A percentile compares a stretch with the other conserved stretches of the same genome.
Conservation (phyloP, 2,797 vertebrate species). For the Rhinogobio ventralis region DNA sequence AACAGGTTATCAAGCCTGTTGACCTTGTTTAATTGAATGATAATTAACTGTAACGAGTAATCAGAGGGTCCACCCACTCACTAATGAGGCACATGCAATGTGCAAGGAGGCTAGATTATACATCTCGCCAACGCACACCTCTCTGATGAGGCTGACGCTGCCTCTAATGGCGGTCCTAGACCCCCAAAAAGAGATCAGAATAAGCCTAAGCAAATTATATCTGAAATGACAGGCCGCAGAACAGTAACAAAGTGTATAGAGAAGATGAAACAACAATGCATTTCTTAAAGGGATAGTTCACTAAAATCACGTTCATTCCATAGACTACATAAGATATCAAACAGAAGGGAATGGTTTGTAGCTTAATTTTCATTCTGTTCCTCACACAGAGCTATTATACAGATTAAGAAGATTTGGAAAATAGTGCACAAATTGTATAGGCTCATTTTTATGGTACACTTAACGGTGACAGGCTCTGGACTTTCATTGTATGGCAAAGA, state of each 20-base stretch:
- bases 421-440: background rate
- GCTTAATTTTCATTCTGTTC: background rate
- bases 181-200: slow-evolving; percentile 23
- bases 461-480: background rate
- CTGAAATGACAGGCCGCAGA: background rate
- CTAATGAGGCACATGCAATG: slow-evolving; percentile 64
- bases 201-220: background rate
- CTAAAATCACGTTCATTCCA: background rate
- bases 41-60: slow-evolving; percentile 77
- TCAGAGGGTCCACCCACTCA: slow-evolving; percentile 69
- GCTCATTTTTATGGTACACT: background rate
- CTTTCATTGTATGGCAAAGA: background rate
- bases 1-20: slow-evolving; percentile 72
- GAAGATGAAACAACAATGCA: slow-evolving; percentile 2
- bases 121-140: slow-evolving; percentile 46
- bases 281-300: background rate
- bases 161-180: slow-evolving; percentile 52
- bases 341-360: background rate
- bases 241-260: background rate
- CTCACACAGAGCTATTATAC: background rate
- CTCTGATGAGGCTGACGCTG: slow-evolving; percentile 58
- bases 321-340: background rate
- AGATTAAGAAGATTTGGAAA: background rate
- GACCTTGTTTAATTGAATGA: slow-evolving; percentile 76
- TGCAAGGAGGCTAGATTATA: slow-evolving; percentile 35